These are phyloP conservation scores for Bombyx huttoni DNA, from an alignment of 2,888 invertebrate genomes.

Conservation along the genomic window DNA sequence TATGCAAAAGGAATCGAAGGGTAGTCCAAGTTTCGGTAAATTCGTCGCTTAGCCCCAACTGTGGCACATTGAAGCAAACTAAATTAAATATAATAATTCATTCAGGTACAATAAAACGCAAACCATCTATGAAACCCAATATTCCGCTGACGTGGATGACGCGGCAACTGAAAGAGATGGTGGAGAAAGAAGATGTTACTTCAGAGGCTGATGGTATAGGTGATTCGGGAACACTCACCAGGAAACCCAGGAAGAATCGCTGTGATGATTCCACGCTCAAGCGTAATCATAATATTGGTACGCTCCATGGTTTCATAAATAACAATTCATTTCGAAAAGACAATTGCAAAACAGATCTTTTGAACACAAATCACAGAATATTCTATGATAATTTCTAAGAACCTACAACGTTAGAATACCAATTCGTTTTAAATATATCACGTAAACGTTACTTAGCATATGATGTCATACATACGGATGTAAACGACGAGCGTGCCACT, in stretches of 20 bases:
- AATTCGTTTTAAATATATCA: too few relatives aligned
- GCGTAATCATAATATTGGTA: constrained; percentile 42
- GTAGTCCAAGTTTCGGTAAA: too few relatives aligned
- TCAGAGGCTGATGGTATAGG: constrained; percentile 53
- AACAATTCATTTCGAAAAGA: too few relatives aligned
- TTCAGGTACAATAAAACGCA: constrained; percentile 88
- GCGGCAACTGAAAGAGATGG: constrained; percentile 89
- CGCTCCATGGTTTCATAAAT: background rate
- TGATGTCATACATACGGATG: too few relatives aligned
- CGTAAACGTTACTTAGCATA: too few relatives aligned
- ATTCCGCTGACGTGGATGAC: constrained; percentile 92
- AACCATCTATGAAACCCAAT: constrained; percentile 93
- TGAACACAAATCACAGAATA: too few relatives aligned
- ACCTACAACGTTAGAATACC: too few relatives aligned
- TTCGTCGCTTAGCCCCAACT: too few relatives aligned
- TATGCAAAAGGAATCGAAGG: too few relatives aligned
- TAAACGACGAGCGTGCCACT: too few relatives aligned
- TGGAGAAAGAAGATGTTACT: constrained; percentile 72
- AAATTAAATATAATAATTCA: constrained; percentile 2
- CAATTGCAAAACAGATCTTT: too few relatives aligned
- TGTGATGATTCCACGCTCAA: constrained; percentile 53
- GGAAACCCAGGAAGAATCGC: constrained; percentile 58
- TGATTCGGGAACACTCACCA: constrained; percentile 65
- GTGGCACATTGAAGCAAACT: background rate
- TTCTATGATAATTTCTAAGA: too few relatives aligned